Conservation (phyloP, 1,140 invertebrate species). For the Samia ricini region DNA sequence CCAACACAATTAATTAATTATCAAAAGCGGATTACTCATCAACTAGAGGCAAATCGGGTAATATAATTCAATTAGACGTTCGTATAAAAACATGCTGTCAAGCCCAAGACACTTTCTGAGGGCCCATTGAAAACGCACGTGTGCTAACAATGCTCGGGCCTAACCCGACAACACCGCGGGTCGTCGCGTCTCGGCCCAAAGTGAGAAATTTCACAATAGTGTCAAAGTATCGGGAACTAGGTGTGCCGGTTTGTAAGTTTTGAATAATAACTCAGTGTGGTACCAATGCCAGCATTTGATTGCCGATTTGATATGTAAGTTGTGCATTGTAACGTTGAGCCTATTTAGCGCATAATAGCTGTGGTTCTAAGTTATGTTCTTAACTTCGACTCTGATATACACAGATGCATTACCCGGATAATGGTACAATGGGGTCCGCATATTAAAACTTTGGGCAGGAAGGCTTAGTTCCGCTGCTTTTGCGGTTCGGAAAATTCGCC, state of each 20-base stretch:
- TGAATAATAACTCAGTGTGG: constrained; percentile 61
- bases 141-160: constrained; percentile 49
- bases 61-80: constrained; percentile 64
- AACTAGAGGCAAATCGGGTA: constrained; percentile 16
- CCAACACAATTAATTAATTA: constrained; percentile 19
- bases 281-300: constrained; percentile 21
- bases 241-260: constrained; percentile 47
- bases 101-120: constrained; percentile 39
- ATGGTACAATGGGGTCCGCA: no score
- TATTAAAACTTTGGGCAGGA: no score
- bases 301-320: constrained; percentile 20
- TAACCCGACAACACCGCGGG: constrained; percentile 53
- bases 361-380: constrained; percentile 4
- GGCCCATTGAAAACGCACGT: constrained; percentile 64
- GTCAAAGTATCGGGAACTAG: constrained; percentile 53
- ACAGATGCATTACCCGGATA: background rate
- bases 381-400: background rate
- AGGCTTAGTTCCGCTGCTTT: no score
- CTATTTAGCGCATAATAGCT: constrained; percentile 8
- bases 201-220: constrained; percentile 59
- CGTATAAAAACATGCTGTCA: constrained; percentile 52
- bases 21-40: constrained; percentile 34
- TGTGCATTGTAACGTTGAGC: constrained; percentile 1
- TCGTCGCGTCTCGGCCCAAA: constrained; percentile 40
- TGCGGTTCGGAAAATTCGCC: no score